Evolutionary conservation across 2,888 invertebrate species (phyloP), one percentile per base, ranked within the genome.

Genomic region (Tortricodes alternella): DNA sequence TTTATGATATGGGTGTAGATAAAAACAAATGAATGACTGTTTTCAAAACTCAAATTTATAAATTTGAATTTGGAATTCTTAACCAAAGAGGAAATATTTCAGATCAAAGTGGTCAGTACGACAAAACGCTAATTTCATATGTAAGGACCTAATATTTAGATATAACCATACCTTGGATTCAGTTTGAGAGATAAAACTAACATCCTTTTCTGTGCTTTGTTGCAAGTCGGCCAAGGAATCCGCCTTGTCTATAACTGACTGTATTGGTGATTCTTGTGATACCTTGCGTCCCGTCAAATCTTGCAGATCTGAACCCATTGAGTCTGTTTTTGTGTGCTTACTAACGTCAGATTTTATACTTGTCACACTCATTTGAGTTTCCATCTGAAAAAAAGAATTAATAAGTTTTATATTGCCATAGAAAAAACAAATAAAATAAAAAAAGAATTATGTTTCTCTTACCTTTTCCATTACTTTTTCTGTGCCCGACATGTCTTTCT

Each of bases 121-220:
- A n/a, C n/a, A n/a, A n/a, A n/a, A n/a, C n/a, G n/a, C n/a, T n/a
- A n/a, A n/a, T n/a, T n/a, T n/a, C n/a, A n/a, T n/a, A n/a, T n/a
- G n/a, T n/a, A n/a, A n/a, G n/a, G n/a, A n/a, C n/a, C n/a, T n/a
- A n/a, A n/a, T n/a, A n/a, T n/a, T n/a, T n/a, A n/a, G 9, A 2
- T 24, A 7, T 0, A 19, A 34, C 24, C 32, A 61, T 74, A 89
- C 91, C 82, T 89, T 91, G 11, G 91, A 91, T 70, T 91, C 91
- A 49, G 91, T 89, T 71, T 91, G 90, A 3, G 91, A 91, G 27
- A 90, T 71, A 67, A 86, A 89, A 68, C 91, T 91, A 59, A 85
- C 81, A 53, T 91, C 91, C 71, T 79, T 86, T 63, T 90, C 91
- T 35, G 89, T 90, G 61, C 88, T 89, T 62, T 89, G 90, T 59